Evolutionary conservation across 2,113 vertebrate species (phyloP).

Genomic region (Bujurquina vittata): DNA sequence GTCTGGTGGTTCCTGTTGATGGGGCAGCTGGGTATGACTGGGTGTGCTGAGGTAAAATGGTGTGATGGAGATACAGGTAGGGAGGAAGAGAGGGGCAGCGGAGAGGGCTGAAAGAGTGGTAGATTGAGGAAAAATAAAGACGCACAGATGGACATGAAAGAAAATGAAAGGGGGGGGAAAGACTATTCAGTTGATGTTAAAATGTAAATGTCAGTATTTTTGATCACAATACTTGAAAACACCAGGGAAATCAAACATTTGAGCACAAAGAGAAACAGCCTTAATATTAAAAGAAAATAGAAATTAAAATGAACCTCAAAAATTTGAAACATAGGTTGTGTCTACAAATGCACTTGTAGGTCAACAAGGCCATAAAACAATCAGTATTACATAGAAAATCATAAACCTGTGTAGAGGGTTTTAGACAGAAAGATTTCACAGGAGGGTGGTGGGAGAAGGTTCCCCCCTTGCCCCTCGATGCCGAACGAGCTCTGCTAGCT

Average conservation of each 20-base stretch:
- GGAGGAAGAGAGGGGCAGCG: slow-evolving; percentile 3
- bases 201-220: neutral
- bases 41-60: slow-evolving; percentile 43
- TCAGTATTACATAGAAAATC: neutral
- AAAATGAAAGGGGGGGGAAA: neutral
- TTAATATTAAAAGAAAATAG: accelerated
- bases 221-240: neutral
- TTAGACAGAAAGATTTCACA: no score
- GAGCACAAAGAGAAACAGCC: neutral
- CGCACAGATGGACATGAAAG: neutral
- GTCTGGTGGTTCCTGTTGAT: slow-evolving; percentile 26
- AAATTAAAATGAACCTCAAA: neutral
- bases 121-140: neutral
- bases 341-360: no score
- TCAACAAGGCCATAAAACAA: no score
- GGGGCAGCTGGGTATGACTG: slow-evolving; percentile 29
- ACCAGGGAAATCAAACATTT: neutral
- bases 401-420: no score
- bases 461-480: no score
- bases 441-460: no score
- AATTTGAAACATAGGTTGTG: no score
- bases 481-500: no score
- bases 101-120: neutral
- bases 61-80: slow-evolving; percentile 39
- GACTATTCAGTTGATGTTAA: neutral